Base-by-base conservation (phyloP, 2,888 invertebrate species). In the Nemurella pictetii region DNA sequence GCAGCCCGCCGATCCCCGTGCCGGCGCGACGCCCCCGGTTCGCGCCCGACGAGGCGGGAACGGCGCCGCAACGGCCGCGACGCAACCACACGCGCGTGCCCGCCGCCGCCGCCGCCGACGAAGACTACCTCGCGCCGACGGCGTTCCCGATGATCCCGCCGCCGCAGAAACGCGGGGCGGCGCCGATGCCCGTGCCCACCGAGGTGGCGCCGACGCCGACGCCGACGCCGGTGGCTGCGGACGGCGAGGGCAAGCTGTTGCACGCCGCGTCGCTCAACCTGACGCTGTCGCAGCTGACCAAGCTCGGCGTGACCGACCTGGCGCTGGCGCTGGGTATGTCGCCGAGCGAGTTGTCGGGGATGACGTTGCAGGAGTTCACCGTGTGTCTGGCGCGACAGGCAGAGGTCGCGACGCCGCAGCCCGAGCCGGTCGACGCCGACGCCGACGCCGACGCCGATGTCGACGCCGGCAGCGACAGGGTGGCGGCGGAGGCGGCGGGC, bases 281-380 rank as follows among this genome's bases (percentile, higher is more conserved):
- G 87, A 96, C 96, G 0, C 92, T 97, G 85, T 95, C 94, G 88
- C 96, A 97, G 89, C 92, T 97, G 85, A 94, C 97, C 35, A 95
- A 96, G 0, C 94, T 96, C 89, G 95, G 95, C 87, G 93, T 97
- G 89, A 95, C 95, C 87, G 96, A 97, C 86, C 91, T 97, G 85
- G 96, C 97, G 0, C 89, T 91, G 26, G 95, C 95, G 91, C 92
- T 93, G 85, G 94, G 95, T 87, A 96, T 97, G 88, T 96, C 96
- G 0, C 93, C 95, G 0, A 93, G 93, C 82, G 95, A 96, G 85
- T 90, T 97, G 80, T 96, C 96, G 83, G 95, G 95, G 85, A 95
- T 97, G 95, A 97, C 97, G 0, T 91, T 97, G 85, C 96, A 96
- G 28, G 97, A 97, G 90, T 92, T 97, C 74, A 97, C 97, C 0